A percentile compares a stretch with the other conserved stretches of the same genome.
Evolutionary conservation across 1,140 invertebrate genomes (phyloP).

Genomic region (Dendrolimus kikuchii): DNA sequence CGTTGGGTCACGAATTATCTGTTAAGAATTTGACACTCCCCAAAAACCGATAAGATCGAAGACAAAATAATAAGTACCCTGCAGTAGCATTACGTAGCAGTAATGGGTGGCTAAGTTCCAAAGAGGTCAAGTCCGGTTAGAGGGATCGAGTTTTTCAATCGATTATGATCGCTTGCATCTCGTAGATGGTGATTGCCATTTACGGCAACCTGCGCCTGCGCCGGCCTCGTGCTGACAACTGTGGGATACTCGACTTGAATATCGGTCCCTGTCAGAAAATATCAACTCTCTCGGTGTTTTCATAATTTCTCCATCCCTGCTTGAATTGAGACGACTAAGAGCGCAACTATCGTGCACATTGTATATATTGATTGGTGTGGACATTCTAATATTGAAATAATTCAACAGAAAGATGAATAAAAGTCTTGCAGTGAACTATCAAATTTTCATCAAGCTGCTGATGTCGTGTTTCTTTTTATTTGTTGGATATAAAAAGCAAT

Average conservation of each 20-base stretch:
- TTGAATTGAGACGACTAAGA: slow-evolving; percentile 14
- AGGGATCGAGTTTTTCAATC: slow-evolving; percentile 55
- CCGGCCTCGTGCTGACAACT: slow-evolving; percentile 56
- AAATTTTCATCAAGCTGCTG: too few species aligned
- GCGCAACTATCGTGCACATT: slow-evolving; percentile 5
- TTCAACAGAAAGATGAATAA: too few species aligned
- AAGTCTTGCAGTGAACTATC: too few species aligned
- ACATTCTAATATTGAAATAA: too few species aligned
- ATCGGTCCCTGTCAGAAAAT: slow-evolving; percentile 38
- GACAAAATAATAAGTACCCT: not conserved
- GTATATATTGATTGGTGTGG: not conserved
- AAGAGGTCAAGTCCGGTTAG: slow-evolving; percentile 60
- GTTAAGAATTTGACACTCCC: slow-evolving; percentile 3
- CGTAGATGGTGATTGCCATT: slow-evolving; percentile 47
- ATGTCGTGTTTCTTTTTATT: too few species aligned
- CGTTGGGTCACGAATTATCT: not conserved
- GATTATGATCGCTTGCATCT: slow-evolving; percentile 53
- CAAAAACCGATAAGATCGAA: slow-evolving; percentile 6
- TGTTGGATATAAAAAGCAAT: too few species aligned
- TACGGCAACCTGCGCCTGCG: slow-evolving; percentile 53
- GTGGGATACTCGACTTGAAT: slow-evolving; percentile 56
- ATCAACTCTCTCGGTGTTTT: slow-evolving; percentile 48
- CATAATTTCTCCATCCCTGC: slow-evolving; percentile 48
- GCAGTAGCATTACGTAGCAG: slow-evolving; percentile 7
- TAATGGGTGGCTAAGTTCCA: slow-evolving; percentile 24